Evolutionary conservation across 2,113 vertebrate species (phyloP).

Genomic region (Carassius carassius): DNA sequence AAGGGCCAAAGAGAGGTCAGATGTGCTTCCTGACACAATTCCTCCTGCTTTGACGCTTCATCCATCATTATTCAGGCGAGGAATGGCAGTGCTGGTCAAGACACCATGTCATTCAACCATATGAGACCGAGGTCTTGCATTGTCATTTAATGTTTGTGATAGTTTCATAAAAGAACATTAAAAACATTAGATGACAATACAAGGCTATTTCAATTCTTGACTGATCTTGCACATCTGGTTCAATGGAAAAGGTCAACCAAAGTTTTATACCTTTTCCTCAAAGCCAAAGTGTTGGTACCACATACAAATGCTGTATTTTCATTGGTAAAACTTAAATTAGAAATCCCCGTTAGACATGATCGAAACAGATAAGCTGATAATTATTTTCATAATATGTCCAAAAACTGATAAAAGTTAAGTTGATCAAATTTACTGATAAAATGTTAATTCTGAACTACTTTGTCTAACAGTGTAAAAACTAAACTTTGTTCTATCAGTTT

Average conservation of each 20-base stretch:
- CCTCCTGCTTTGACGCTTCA: conserved; percentile 37
- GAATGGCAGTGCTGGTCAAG: background rate
- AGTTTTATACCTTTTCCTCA: conserved; percentile 43
- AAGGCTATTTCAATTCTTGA: background rate
- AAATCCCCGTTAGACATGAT: background rate
- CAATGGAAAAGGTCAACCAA: conserved; percentile 4
- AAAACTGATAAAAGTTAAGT: background rate
- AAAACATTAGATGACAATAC: background rate
- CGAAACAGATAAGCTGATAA: too few relatives aligned
- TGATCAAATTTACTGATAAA: too few relatives aligned
- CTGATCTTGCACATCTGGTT: background rate
- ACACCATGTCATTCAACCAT: background rate
- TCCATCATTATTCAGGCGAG: conserved; percentile 48
- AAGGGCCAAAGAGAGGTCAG: conserved; percentile 50
- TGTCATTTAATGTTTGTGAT: too few relatives aligned
- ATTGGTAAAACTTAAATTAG: background rate
- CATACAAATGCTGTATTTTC: background rate
- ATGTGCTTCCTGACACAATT: conserved; percentile 50
- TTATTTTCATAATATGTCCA: background rate
- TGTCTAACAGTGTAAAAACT: background rate
- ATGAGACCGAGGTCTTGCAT: background rate
- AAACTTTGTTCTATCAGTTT: too few relatives aligned
- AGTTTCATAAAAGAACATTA: background rate
- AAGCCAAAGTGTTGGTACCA: conserved; percentile 48
- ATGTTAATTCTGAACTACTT: background rate